Percentiles rank a stretch among this genome's conserved stretches.
These are phyloP conservation scores for Pachypeltis micranthus DNA, from an alignment of 1,140 invertebrate genomes.

Conservation along the genomic window DNA sequence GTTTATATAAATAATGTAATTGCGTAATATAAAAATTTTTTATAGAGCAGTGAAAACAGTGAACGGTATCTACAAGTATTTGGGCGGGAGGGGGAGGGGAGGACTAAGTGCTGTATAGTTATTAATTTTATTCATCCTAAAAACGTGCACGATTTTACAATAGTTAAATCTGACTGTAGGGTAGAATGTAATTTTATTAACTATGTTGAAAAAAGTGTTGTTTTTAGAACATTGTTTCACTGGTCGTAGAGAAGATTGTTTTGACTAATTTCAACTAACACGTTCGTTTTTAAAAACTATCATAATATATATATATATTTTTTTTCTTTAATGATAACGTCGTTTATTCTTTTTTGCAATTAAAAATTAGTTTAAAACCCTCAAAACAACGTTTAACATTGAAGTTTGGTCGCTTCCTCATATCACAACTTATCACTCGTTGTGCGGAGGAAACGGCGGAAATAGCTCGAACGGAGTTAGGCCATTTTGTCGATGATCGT, in stretches of 20 bases:
- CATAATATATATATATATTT: too few species aligned
- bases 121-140: background rate
- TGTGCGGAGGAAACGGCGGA: too few species aligned
- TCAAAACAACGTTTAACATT: background rate
- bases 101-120: background rate
- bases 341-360: background rate
- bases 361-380: background rate
- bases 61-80: background rate
- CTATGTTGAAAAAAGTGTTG: slow-evolving; percentile 8
- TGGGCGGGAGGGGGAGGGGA: too few species aligned
- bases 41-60: background rate
- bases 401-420: background rate
- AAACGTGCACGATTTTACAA: slow-evolving; percentile 13
- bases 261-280: too few species aligned
- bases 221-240: slow-evolving; percentile 21
- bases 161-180: slow-evolving; percentile 13
- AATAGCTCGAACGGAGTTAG: too few species aligned
- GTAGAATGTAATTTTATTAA: slow-evolving; percentile 5
- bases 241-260: slow-evolving; percentile 15
- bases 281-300: too few species aligned
- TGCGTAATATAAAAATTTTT: background rate
- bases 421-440: background rate
- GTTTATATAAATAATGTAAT: slow-evolving; percentile 3
- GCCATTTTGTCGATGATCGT: too few species aligned
- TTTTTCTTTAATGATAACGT: background rate